Conservation (phyloP, 2,797 vertebrate genomes). For the Neopelma chrysocephalum region DNA sequence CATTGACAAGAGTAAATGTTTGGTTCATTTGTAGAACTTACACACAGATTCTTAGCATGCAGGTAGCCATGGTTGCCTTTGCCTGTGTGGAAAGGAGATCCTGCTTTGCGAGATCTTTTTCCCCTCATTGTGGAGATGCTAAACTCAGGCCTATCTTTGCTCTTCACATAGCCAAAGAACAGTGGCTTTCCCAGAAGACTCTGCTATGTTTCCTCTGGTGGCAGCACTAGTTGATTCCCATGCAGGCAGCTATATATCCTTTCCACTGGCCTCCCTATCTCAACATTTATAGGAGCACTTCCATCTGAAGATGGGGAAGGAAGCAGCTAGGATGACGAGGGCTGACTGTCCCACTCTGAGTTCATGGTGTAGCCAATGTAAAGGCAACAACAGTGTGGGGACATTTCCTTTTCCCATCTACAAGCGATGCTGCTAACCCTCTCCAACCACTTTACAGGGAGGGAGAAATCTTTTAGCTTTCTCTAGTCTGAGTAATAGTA, state of each 20-base stretch:
- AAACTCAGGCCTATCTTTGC: background rate
- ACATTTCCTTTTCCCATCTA: background rate
- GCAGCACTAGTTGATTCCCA: background rate
- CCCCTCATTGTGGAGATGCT: accelerated
- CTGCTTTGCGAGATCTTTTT: background rate
- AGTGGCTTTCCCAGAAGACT: background rate
- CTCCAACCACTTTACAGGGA: background rate
- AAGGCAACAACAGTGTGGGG: accelerated
- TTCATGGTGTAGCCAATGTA: background rate
- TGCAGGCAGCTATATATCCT: background rate
- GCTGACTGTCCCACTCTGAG: background rate
- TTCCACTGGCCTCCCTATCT: background rate
- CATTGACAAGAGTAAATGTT: background rate
- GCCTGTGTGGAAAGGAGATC: background rate
- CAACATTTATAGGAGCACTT: background rate
- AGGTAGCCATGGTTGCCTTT: background rate
- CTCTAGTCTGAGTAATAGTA: background rate
- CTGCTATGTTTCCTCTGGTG: background rate
- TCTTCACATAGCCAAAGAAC: background rate
- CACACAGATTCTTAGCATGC: background rate
- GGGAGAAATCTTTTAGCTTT: background rate
- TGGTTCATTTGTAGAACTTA: background rate
- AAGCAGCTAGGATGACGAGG: background rate
- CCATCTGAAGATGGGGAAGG: background rate
- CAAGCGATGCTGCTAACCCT: background rate